Evolutionary conservation across 2,797 vertebrate genomes (phyloP), one percentile per base, ranked within the genome.

Genomic region (Onychomys leucogaster): DNA sequence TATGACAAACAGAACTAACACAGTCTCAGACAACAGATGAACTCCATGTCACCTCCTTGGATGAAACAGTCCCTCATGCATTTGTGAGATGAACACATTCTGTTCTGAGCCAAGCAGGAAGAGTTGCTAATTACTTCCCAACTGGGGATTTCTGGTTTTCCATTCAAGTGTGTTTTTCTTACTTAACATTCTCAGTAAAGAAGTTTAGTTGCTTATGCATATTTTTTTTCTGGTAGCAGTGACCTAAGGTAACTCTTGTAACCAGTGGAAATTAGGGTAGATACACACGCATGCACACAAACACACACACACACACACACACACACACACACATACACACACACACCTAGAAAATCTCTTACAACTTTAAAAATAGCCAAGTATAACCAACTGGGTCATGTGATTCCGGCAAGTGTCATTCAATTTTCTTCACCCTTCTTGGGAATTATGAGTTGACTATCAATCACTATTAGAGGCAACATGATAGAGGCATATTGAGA

Each of bases 301-400:
- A 19, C 34, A n/a, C 32, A 3, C 41, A 43, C 3, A 21, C 1
- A 27, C 59, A 27, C n/a, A 3, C 37, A 61, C 2, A 57, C 5
- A 23, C 2, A 81, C 0, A 80, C 12, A 59, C n/a, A 84, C 19
- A 80, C 29, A 59, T 2, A 57, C 5, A 25, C 1, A 82, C 0
- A 82, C 14, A 69, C 32, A 85, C 6, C 41, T 17, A 63, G 83
- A 94, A 93, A 89, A 81, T 81, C 52, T 73, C 17, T 61, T 90
- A 59, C 23, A 73, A 41, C 17, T 61, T 91, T 87, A 82, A 96
- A 93, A 80, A 69, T 23, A 57, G 14, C 55, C 25, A 71, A 94
- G 67, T 37, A 87, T 2, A 76, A 21, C 46, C 83, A 92, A 71
- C 14, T 34, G 69, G 21, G 52, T 69, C 16, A 71, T 27, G 41